Conservation (phyloP, 2,888 invertebrate species). For the Macrosoma leucophasiata region DNA sequence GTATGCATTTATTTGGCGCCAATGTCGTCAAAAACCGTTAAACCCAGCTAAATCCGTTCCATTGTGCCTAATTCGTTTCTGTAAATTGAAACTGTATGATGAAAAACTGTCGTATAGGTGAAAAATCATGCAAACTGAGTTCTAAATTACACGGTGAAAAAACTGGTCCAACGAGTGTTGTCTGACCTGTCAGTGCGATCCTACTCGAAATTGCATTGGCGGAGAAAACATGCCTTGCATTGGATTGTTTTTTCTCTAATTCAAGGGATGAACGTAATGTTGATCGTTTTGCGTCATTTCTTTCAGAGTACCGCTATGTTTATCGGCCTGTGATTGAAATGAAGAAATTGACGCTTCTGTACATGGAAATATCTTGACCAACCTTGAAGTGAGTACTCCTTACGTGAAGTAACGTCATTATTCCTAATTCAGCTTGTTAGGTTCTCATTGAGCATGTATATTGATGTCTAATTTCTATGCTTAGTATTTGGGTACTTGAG, state of each 20-base stretch:
- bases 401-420: constrained; percentile 34
- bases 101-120: too few relatives aligned
- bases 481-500: too few relatives aligned
- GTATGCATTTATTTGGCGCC: constrained; percentile 75
- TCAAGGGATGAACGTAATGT: constrained; percentile 9
- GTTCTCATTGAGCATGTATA: constrained; percentile 23
- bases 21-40: constrained; percentile 70
- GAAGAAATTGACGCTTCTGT: constrained; percentile 52
- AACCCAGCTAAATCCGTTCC: constrained; percentile 18
- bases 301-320: constrained; percentile 46
- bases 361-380: constrained; percentile 70
- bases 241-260: constrained; percentile 19
- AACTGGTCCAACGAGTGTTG: constrained; percentile 69
- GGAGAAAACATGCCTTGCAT: constrained; percentile 43
- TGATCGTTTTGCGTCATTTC: constrained; percentile 7
- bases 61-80: too few relatives aligned
- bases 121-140: too few relatives aligned
- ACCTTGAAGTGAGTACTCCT: constrained; percentile 67
- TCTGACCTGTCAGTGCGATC: constrained; percentile 68
- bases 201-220: constrained; percentile 46
- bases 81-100: too few relatives aligned
- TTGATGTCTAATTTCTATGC: constrained; percentile 30
- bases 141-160: constrained; percentile 45
- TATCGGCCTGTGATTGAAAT: constrained; percentile 49
- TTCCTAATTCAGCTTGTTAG: constrained; percentile 25